Evolutionary conservation across 2,888 invertebrate genomes (phyloP), one percentile per base, ranked within the genome.

Genomic region (Atrina japonica): DNA sequence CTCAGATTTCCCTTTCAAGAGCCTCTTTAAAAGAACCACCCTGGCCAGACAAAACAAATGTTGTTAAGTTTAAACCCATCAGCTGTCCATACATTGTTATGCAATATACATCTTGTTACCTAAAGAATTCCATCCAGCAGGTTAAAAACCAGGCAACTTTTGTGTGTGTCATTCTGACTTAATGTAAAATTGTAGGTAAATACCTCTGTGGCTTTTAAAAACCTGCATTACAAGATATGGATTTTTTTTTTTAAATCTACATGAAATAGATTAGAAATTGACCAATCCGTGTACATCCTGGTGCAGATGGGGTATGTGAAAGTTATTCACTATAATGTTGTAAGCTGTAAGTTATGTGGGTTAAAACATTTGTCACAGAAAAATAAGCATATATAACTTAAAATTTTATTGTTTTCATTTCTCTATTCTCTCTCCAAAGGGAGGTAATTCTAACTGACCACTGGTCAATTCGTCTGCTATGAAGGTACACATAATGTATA

Each of bases 221-320:
- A 59, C 25, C 14, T 45, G 27, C 25, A 29, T 59, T 27, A 27
- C 3, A 43, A 43, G 43, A 41, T 59, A 43, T 59, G 59, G 45
- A 59, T 59, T 43, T 59, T 43, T 45, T 45, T 43, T 43, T 47
- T 47, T 35, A 35, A 35, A 35, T 35, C 35, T 35, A 35, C 35
- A 35, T 35, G 35, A 40, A 35, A 56, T 35, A 56, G 56, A 56
- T 56, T 40, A 56, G 35, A 35, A 55, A 63, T 40, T 69, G 69
- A 69, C 69, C 69, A 69, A 69, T 69, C 69, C 43, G 49, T 69
- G 69, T 58, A 58, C 43, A 69, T 56, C 35, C 35, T 35, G 35
- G 35, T 35, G 35, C 35, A 35, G 35, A 35, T 35, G 35, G 35
- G 35, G 35, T 35, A 11, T 35, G 11, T 35, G 35, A 35, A 35